A percentile compares a stretch with the other conserved stretches of the same genome.
Conservation (phyloP, 2,113 vertebrate species). For the Anguilla rostrata region DNA sequence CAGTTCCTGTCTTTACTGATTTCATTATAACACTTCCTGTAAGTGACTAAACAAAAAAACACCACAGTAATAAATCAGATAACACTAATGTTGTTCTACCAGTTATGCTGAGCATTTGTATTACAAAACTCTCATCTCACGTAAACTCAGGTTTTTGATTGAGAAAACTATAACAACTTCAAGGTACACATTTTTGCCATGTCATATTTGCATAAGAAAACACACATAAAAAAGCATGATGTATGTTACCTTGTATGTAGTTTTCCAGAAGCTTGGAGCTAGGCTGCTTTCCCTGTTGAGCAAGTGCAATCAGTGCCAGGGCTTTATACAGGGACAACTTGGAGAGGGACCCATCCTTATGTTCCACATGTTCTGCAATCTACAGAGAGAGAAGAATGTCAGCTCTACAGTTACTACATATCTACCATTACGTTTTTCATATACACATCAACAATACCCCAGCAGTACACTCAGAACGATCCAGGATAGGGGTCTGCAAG, state of each 20-base stretch:
- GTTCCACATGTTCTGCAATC: slow-evolving; percentile 33
- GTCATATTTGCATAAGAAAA: neutral
- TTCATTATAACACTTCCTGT: neutral
- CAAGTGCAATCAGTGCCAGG: slow-evolving; percentile 37
- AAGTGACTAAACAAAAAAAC: neutral
- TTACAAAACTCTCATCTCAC: neutral
- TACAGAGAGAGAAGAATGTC: slow-evolving; percentile 2
- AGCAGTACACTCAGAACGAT: no score
- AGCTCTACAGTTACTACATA: neutral
- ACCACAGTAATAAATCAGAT: neutral
- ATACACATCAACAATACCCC: neutral
- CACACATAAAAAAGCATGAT: neutral
- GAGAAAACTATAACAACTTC: neutral
- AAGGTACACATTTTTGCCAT: neutral
- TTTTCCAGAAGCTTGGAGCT: slow-evolving; percentile 36
- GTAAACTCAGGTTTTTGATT: neutral
- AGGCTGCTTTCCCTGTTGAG: slow-evolving; percentile 39
- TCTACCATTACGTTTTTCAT: neutral
- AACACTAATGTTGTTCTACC: neutral
- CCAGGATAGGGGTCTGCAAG: no score
- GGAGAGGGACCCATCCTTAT: slow-evolving; percentile 28
- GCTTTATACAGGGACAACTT: slow-evolving; percentile 35
- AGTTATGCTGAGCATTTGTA: neutral
- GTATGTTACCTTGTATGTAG: slow-evolving; percentile 34
- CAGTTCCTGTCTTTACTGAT: neutral